Conservation (phyloP, 2,113 vertebrate genomes). For the human (Homo sapiens) region DNA sequence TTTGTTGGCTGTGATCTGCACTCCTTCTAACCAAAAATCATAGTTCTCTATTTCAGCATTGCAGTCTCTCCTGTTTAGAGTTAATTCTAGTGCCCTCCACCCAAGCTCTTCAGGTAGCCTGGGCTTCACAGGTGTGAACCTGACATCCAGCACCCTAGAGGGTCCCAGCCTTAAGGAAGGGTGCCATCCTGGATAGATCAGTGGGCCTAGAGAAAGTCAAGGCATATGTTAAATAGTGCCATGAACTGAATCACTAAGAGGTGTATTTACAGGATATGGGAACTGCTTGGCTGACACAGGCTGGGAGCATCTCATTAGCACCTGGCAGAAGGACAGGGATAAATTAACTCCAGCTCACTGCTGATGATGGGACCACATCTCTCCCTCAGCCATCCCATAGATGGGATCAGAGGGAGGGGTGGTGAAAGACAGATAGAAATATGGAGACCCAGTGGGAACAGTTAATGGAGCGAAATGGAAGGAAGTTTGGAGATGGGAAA, state of each 20-base stretch:
- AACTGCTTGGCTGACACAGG: constrained; percentile 1
- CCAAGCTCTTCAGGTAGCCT: neutral
- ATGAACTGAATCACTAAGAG: neutral
- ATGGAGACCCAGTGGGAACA: neutral
- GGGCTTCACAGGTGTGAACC: neutral
- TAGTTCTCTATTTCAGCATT: rapidly evolving
- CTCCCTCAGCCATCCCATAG: neutral
- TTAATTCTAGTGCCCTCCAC: neutral
- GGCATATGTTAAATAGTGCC: neutral
- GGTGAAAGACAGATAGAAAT: neutral
- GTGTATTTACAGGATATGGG: neutral
- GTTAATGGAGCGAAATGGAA: too few species aligned
- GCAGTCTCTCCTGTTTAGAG: neutral
- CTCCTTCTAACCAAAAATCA: neutral
- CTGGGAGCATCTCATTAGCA: constrained; percentile 60
- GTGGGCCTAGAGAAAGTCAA: neutral
- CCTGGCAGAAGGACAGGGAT: constrained; percentile 36
- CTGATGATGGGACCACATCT: neutral
- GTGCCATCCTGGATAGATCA: neutral
- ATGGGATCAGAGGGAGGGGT: neutral
- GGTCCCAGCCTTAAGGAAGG: neutral
- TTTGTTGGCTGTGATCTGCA: neutral
- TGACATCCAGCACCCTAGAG: rapidly evolving
- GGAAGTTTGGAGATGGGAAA: neutral
- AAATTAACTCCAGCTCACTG: constrained; percentile 17